A percentile compares a stretch with the other conserved stretches of the same genome.
These are phyloP conservation scores for Noctua fimbriata DNA, from an alignment of 2,888 invertebrate species.

Conservation along the genomic window DNA sequence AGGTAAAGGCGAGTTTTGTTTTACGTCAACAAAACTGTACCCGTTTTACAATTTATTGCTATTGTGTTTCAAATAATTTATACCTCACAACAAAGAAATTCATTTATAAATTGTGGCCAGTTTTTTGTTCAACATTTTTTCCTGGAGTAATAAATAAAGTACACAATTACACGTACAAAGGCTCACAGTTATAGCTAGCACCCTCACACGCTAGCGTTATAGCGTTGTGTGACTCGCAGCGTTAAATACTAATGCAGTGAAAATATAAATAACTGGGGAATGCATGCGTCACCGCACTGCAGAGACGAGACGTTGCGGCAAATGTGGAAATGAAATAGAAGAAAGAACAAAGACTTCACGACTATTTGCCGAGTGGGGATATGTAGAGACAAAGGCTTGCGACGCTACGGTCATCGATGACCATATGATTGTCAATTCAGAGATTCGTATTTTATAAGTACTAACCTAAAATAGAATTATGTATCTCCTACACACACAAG, in stretches of 20 bases:
- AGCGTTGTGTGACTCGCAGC: slow-evolving; percentile 24
- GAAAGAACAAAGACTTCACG: slow-evolving; percentile 20
- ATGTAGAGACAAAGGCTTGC: background rate
- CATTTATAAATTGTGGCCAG: background rate
- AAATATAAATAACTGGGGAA: slow-evolving; percentile 50
- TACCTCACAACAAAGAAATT: slow-evolving; percentile 20
- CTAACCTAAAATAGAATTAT: background rate
- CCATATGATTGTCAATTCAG: background rate
- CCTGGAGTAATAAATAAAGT: slow-evolving; percentile 14
- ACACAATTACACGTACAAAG: slow-evolving; percentile 1
- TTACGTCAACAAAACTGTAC: background rate
- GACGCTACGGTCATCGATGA: background rate
- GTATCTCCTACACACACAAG: background rate
- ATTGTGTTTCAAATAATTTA: background rate
- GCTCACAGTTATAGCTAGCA: background rate
- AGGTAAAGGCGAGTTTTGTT: background rate
- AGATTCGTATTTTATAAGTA: background rate
- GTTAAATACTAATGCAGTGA: slow-evolving; percentile 52
- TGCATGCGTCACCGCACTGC: slow-evolving; percentile 60
- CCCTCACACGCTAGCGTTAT: background rate
- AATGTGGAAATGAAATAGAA: slow-evolving; percentile 35
- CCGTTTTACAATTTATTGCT: background rate
- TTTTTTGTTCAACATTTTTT: background rate
- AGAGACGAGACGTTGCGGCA: slow-evolving; percentile 48
- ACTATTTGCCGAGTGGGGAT: background rate